Percentiles rank a stretch among this genome's conserved stretches.
Conservation (phyloP, 2,888 invertebrate species). For the Entomobrya multifasciata region DNA sequence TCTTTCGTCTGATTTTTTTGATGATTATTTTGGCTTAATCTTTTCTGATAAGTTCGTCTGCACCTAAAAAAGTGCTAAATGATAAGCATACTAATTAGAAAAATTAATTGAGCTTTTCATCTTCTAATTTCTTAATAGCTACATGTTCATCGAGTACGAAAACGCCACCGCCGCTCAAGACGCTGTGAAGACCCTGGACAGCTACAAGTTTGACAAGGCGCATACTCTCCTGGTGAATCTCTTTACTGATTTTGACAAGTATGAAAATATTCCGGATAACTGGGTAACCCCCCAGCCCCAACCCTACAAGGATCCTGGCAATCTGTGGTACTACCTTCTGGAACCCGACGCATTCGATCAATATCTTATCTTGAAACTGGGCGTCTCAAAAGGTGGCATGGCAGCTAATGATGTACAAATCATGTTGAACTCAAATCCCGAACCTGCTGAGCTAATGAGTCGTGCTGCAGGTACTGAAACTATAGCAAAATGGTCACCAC, state of each 20-base stretch:
- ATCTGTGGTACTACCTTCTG: slow-evolving; percentile 94
- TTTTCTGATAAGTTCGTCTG: slow-evolving; percentile 62
- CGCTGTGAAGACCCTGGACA: slow-evolving; percentile 93
- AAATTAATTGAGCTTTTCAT: not conserved
- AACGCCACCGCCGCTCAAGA: slow-evolving; percentile 92
- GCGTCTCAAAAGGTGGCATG: slow-evolving; percentile 82
- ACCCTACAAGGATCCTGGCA: slow-evolving; percentile 94
- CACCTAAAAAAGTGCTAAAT: too few relatives aligned
- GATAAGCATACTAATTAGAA: too few relatives aligned
- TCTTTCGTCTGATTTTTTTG: slow-evolving; percentile 46
- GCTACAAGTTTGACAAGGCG: slow-evolving; percentile 89
- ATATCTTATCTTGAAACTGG: slow-evolving; percentile 86
- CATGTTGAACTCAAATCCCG: slow-evolving; percentile 94
- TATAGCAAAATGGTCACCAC: slow-evolving; percentile 97
- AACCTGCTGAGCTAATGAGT: slow-evolving; percentile 91
- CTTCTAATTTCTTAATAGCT: slow-evolving; percentile 82
- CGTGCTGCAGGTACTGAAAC: slow-evolving; percentile 97
- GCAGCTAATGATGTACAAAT: slow-evolving; percentile 92
- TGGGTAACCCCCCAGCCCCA: slow-evolving; percentile 94
- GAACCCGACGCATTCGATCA: slow-evolving; percentile 98
- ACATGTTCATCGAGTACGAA: slow-evolving; percentile 95
- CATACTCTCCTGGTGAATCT: slow-evolving; percentile 97
- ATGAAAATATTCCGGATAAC: slow-evolving; percentile 93
- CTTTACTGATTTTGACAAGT: slow-evolving; percentile 97
- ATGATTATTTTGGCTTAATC: slow-evolving; percentile 72